phyloP scores from a whole-genome alignment of 2,113 vertebrate species.

The Microcebus jonahi region DNA sequence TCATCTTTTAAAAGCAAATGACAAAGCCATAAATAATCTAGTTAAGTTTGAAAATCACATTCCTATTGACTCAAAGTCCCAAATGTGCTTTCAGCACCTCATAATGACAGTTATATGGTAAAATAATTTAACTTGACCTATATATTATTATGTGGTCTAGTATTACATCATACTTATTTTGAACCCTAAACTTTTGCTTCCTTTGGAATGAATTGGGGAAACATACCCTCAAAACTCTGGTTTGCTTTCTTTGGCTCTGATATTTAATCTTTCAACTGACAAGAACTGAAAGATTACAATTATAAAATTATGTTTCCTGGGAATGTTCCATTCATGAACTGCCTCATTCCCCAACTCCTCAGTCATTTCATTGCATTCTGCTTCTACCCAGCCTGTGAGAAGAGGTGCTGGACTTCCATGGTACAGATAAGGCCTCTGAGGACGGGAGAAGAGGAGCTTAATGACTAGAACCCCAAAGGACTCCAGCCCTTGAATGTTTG shows the following conservation, averaged over 20 bases:
- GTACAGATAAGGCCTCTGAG: neutral
- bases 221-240: constrained; percentile 8
- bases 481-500: neutral
- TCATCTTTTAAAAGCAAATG: constrained; percentile 39
- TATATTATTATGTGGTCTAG: neutral
- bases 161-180: neutral
- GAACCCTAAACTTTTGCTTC: constrained; percentile 45
- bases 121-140: constrained; percentile 26
- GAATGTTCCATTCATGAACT: neutral
- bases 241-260: neutral
- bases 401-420: neutral
- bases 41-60: constrained; percentile 23
- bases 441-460: neutral
- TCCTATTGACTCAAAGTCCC: neutral
- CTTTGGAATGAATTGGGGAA: constrained; percentile 29
- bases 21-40: constrained; percentile 47
- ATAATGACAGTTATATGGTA: neutral
- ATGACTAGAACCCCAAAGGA: neutral
- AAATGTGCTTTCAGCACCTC: neutral
- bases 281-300: constrained; percentile 48
- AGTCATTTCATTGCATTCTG: neutral
- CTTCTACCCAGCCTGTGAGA: neutral
- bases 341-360: neutral
- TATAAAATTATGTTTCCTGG: constrained; percentile 46
- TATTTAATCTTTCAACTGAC: constrained; percentile 32